phyloP scores from a whole-genome alignment of 2,113 vertebrate species.

The Corythaeola cristata region DNA sequence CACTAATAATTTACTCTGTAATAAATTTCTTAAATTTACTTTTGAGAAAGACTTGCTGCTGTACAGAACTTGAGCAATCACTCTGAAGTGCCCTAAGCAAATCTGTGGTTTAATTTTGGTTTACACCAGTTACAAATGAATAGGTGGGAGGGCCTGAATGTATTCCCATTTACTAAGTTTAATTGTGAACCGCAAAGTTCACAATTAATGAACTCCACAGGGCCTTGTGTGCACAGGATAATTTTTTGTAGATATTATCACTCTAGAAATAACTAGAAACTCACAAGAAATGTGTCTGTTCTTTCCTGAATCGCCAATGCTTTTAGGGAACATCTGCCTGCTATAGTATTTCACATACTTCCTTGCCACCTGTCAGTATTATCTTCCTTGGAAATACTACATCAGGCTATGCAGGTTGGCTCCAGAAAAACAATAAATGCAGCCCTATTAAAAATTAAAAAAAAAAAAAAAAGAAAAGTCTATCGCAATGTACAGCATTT shows the following conservation, averaged over 20 bases:
- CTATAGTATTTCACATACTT: background rate
- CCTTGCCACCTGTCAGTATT: background rate
- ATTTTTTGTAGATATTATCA: background rate
- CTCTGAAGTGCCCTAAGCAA: background rate
- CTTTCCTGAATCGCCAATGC: background rate
- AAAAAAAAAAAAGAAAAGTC: background rate
- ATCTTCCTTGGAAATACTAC: background rate
- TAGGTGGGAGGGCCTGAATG: background rate
- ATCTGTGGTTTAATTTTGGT: background rate
- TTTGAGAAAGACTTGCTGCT: background rate
- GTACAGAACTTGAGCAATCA: background rate
- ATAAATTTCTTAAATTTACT: background rate
- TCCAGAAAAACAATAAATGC: background rate
- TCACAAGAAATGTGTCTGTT: background rate
- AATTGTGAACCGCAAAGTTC: background rate
- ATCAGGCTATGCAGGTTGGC: background rate
- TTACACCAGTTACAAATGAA: background rate
- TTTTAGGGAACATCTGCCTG: background rate
- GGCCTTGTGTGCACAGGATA: background rate
- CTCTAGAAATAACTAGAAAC: too few species aligned
- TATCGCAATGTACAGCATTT: background rate
- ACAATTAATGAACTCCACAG: background rate
- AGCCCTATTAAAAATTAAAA: background rate
- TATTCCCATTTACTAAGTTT: background rate
- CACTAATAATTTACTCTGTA: background rate